These are phyloP conservation scores for Andrena trimmerana DNA, from an alignment of 2,888 invertebrate genomes.

Conservation along the genomic window DNA sequence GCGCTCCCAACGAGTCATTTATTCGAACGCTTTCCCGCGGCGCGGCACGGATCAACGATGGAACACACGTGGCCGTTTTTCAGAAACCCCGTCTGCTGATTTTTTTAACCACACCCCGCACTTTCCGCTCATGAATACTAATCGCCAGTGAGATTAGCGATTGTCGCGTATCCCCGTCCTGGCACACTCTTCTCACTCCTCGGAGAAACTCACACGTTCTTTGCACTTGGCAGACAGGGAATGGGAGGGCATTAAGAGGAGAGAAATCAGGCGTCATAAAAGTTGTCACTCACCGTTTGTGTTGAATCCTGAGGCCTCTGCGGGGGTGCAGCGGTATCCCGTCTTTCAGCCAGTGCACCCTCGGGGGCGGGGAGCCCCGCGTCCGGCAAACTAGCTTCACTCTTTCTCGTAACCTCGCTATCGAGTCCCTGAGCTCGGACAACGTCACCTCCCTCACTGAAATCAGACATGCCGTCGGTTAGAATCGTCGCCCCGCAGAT, in stretches of 20 bases:
- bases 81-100: not conserved
- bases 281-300: conserved; percentile 82
- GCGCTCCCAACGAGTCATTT: conserved; percentile 23
- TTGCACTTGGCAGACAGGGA: not conserved
- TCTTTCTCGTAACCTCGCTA: conserved; percentile 84
- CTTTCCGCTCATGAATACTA: conserved; percentile 19
- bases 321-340: conserved; percentile 83
- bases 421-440: conserved; percentile 84
- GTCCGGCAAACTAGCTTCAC: conserved; percentile 84
- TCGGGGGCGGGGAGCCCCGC: conserved; percentile 83
- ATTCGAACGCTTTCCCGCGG: conserved; percentile 6
- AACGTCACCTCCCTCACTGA: conserved; percentile 84
- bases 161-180: not conserved
- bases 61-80: not conserved
- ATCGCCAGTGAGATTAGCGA: not conserved
- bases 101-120: not conserved
- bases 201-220: not conserved
- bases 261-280: not conserved
- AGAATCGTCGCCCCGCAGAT: not conserved
- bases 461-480: conserved; percentile 54
- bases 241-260: not conserved
- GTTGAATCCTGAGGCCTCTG: conserved; percentile 84
- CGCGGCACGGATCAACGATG: conserved; percentile 28
- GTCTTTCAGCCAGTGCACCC: conserved; percentile 84
- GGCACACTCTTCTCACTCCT: not conserved